These are phyloP conservation scores for Cyanoramphus novaezelandiae DNA, from an alignment of 2,113 vertebrate species.

Conservation along the genomic window DNA sequence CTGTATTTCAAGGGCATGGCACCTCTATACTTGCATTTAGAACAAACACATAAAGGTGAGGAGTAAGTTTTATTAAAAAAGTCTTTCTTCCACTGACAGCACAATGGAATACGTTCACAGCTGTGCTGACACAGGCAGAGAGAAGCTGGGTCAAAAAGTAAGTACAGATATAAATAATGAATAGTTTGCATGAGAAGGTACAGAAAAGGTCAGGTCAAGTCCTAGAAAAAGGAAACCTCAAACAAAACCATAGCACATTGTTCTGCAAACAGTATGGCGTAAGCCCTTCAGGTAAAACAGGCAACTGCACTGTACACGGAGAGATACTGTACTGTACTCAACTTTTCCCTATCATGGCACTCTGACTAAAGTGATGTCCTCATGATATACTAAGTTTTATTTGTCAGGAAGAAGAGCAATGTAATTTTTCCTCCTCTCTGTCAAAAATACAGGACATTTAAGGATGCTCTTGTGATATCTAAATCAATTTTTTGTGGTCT, in stretches of 20 bases:
- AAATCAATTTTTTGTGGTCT: not conserved
- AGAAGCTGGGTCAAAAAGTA: not conserved
- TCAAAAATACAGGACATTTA: not conserved
- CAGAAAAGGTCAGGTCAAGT: not conserved
- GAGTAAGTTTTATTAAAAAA: not conserved
- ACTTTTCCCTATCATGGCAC: not conserved
- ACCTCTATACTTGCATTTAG: not conserved
- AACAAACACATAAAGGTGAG: not conserved
- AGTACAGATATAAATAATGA: not conserved
- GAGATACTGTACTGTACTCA: not conserved
- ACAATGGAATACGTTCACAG: not conserved
- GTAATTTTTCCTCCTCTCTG: not conserved
- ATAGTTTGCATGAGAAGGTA: not conserved
- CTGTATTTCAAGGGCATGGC: not conserved
- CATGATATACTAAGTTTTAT: not conserved
- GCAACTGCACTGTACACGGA: accelerated
- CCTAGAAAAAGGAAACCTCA: not conserved
- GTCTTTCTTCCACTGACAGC: not conserved
- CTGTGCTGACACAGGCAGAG: not conserved
- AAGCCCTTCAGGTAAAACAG: not conserved
- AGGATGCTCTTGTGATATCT: not conserved
- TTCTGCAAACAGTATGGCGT: not conserved
- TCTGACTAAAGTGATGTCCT: not conserved
- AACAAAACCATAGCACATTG: not conserved
- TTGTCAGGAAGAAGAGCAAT: not conserved